Conservation (phyloP, 2,797 vertebrate genomes). For the Halcyon smyrnensis region DNA sequence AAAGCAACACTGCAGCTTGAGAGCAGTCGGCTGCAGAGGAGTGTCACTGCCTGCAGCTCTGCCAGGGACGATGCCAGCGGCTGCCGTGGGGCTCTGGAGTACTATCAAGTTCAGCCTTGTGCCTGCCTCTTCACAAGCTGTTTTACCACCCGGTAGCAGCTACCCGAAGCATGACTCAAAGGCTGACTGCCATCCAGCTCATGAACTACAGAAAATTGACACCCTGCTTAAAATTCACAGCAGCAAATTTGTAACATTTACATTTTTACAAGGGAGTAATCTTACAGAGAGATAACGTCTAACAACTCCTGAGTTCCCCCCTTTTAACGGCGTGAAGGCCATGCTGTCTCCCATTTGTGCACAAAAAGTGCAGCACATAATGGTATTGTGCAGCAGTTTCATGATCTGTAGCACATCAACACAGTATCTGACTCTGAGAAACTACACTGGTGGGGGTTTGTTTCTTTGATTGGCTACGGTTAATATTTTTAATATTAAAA, state of each 20-base stretch:
- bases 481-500: not conserved
- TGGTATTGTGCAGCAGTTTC: not conserved
- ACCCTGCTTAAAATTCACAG: conserved; percentile 66
- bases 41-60: not conserved
- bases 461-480: not conserved
- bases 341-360: not conserved
- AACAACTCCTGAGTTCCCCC: not conserved
- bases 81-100: conserved; percentile 19
- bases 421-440: not conserved
- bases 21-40: not conserved
- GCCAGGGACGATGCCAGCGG: not conserved
- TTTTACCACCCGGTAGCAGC: conserved; percentile 48
- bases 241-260: not conserved
- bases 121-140: conserved; percentile 51
- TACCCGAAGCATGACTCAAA: conserved; percentile 34
- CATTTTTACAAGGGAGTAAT: conserved; percentile 5
- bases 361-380: not conserved
- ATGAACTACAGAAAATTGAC: conserved; percentile 37
- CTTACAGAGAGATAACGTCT: not conserved
- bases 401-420: not conserved
- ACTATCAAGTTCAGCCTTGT: conserved; percentile 43
- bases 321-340: not conserved
- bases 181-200: conserved; percentile 15
- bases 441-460: accelerated
- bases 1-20: not conserved